These are phyloP conservation scores for Istiophorus platypterus DNA, from an alignment of 2,113 vertebrate species.

Conservation along the genomic window DNA sequence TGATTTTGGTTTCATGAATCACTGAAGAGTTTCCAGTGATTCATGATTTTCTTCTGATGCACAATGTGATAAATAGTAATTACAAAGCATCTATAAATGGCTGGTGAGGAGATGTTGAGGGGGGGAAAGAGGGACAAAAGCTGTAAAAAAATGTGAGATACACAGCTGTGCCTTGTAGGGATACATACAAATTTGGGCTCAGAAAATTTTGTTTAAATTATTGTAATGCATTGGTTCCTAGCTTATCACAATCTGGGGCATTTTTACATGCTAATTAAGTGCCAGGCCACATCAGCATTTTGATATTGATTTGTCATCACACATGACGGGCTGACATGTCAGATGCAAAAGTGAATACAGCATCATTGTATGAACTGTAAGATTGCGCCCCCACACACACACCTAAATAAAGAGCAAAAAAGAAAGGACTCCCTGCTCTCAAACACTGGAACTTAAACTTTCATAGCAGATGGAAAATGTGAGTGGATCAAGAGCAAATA, in stretches of 20 bases:
- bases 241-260: not conserved
- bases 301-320: not conserved
- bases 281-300: not conserved
- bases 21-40: constrained; percentile 65
- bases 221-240: not conserved
- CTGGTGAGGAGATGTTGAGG: constrained; percentile 27
- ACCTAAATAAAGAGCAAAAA: constrained; percentile 49
- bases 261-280: not conserved
- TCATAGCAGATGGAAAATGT: constrained; percentile 79
- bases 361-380: constrained; percentile 15
- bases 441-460: constrained; percentile 57
- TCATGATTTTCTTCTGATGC: constrained; percentile 51
- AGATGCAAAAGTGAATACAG: constrained; percentile 20
- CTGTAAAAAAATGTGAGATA: constrained; percentile 45
- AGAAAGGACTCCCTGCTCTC: constrained; percentile 35
- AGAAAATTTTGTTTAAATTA: not conserved
- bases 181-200: not conserved
- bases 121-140: constrained; percentile 27
- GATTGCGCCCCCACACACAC: too few relatives aligned
- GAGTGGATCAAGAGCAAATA: constrained; percentile 69
- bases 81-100: constrained; percentile 47
- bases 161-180: constrained; percentile 11
- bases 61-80: constrained; percentile 52
- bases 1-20: constrained; percentile 54
- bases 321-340: not conserved